Evolutionary conservation across 2,888 invertebrate genomes (phyloP), one percentile per base, ranked within the genome.

Genomic region (Emmelina monodactyla): DNA sequence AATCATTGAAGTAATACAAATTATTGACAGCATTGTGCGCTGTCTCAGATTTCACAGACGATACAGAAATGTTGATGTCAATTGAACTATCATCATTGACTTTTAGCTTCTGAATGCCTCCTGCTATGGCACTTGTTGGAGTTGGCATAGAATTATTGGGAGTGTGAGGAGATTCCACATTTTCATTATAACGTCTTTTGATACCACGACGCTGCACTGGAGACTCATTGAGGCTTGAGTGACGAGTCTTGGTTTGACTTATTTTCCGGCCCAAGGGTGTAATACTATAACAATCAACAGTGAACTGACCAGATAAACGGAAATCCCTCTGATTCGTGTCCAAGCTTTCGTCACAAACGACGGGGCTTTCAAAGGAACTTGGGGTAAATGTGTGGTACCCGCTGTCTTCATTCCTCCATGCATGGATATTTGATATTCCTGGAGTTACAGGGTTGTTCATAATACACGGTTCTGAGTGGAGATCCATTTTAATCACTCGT

Each of bases 321-420:
- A 55, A 56, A 37, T 55, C 53, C 22, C 53, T 49, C 22, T 54
- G 47, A 22, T 53, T 41, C 3, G 61, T 51, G 40, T 63, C 61
- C 10, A 60, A 43, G 41, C 58, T 68, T 22, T 67, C 67, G 39
- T 50, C 62, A 1, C 66, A 63, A 43, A 66, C 38, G 41, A 62
- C 62, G 0, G 66, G 66, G 39, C 54, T 59, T 47, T 69, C 70
- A 28, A 72, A 51, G 9, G 76, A 70, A 14, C 70, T 59, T 28
- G 72, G 72, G 22, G 76, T 73, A 41, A 60, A 68, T 31, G 76
- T 75, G 37, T 75, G 71, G 45, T 78, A 79, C 28, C 79, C 79
- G 50, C 79, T 79, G 42, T 79, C 79, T 50, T 78, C 76, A n/a
- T 59, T 49, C 41, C 58, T 65, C 45, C 59, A 65, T 45, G 62